phyloP scores from a whole-genome alignment of 2,888 invertebrate species.

The Drosophila lacicola region DNA sequence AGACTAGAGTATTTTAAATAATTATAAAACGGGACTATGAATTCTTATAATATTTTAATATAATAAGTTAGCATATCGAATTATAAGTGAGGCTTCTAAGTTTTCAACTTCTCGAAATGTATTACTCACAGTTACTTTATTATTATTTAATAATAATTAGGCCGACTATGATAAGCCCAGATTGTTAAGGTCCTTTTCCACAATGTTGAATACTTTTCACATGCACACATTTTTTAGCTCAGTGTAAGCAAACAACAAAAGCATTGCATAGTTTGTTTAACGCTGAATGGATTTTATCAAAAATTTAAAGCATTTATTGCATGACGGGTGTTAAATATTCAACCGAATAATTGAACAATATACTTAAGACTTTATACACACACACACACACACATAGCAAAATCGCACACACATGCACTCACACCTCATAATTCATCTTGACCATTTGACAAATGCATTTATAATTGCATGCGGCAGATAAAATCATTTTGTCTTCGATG shows the following conservation, averaged over 20 bases:
- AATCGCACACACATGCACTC: not conserved
- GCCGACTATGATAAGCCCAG: too few species aligned
- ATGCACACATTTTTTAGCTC: not conserved
- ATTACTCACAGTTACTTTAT: too few species aligned
- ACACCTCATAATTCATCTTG: slow-evolving; percentile 28
- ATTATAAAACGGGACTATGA: not conserved
- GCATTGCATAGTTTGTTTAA: not conserved
- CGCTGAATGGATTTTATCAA: slow-evolving; percentile 18
- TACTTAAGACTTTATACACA: slow-evolving; percentile 13
- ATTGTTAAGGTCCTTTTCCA: too few species aligned
- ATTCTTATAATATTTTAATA: not conserved
- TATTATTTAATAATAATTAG: too few species aligned
- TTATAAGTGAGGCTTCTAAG: too few species aligned
- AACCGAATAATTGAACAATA: slow-evolving; percentile 32
- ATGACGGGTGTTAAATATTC: slow-evolving; percentile 55
- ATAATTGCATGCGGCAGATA: slow-evolving; percentile 67
- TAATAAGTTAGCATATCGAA: too few species aligned
- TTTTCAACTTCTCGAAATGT: too few species aligned
- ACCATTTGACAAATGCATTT: slow-evolving; percentile 70
- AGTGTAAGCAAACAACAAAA: not conserved
- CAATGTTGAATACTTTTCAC: too few species aligned
- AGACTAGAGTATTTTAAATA: not conserved
- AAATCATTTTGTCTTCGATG: slow-evolving; percentile 30
- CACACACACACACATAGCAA: not conserved
- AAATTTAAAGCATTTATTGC: slow-evolving; percentile 49